Conservation (phyloP, 1,140 invertebrate genomes). For the Drosophila arizonae region DNA sequence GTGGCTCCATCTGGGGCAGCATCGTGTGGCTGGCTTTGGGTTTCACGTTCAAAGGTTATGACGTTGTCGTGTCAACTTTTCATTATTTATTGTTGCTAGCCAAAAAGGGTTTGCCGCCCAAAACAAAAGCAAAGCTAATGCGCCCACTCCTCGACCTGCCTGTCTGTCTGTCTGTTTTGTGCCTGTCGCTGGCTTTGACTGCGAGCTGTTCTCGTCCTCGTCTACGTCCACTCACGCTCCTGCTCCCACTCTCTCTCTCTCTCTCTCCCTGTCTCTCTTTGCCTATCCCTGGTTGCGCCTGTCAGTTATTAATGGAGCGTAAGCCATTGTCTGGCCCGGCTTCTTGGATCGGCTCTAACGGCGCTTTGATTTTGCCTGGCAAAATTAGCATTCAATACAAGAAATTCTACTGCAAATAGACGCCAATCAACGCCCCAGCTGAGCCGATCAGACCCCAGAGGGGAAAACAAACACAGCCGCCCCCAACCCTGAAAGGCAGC, state of each 20-base stretch:
- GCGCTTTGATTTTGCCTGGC: conserved; percentile 65
- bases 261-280: not conserved
- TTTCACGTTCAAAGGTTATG: conserved; percentile 83
- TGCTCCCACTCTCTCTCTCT: not conserved
- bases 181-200: conserved; percentile 53
- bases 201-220: conserved; percentile 41
- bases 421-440: conserved; percentile 73
- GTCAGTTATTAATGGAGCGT: conserved; percentile 77
- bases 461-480: not conserved
- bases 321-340: conserved; percentile 56
- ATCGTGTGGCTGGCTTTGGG: conserved; percentile 26
- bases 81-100: conserved; percentile 79
- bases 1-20: conserved; percentile 10
- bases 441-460: not conserved
- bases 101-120: conserved; percentile 73
- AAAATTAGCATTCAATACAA: conserved; percentile 80
- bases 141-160: conserved; percentile 67
- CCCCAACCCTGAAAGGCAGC: conserved; percentile 12
- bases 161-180: conserved; percentile 5
- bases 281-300: conserved; percentile 30
- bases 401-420: conserved; percentile 44
- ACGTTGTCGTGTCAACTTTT: conserved; percentile 82
- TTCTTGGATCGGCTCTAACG: conserved; percentile 44
- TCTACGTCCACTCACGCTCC: conserved; percentile 17
- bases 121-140: conserved; percentile 76